Evolutionary conservation across 2,888 invertebrate genomes (phyloP), one percentile per base, ranked within the genome.

Genomic region (Carcina quercana): DNA sequence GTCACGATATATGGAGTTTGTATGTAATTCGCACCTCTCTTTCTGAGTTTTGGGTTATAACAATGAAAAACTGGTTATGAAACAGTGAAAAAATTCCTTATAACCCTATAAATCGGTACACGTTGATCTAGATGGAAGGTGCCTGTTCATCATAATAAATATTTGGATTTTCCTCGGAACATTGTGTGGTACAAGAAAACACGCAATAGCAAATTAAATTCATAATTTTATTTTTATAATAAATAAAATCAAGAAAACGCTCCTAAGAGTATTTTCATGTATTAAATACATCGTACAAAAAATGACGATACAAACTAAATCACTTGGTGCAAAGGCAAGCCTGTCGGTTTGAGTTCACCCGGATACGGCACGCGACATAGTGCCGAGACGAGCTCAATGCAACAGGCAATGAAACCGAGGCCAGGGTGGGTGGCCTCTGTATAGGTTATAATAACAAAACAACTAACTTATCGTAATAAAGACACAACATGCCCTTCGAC

Each of bases 241-340:
- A 82, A 82, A 80, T 82, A 84, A 84, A 80, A 78, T 67, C 69
- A 68, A 73, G 78, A 73, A 80, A 82, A 78, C 67, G 53, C 78
- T 80, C 75, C 65, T 72, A 55, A 67, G 80, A 78, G 79, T 68
- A 70, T 78, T 75, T 75, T 59, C 57, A 59, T 78, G 73, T 75
- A 78, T 73, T 78, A 80, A 82, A 83, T 82, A 83, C 80, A 82
- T 79, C 80, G 78, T 83, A 83, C 82, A 83, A 82, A 82, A 82
- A 82, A 82, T 80, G 80, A 76, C 69, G 67, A 74, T 82, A 82
- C 73, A 73, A 82, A 83, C 82, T 82, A 82, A 84, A 82, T 83
- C 83, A 84, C 84, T 83, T 83, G 80, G 82, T 83, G 84, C 82
- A 76, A 82, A 79, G 83, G 83, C 82, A 82, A 83, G 82, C 79